Conservation (phyloP, 1,140 invertebrate genomes). For the Periplaneta americana region DNA sequence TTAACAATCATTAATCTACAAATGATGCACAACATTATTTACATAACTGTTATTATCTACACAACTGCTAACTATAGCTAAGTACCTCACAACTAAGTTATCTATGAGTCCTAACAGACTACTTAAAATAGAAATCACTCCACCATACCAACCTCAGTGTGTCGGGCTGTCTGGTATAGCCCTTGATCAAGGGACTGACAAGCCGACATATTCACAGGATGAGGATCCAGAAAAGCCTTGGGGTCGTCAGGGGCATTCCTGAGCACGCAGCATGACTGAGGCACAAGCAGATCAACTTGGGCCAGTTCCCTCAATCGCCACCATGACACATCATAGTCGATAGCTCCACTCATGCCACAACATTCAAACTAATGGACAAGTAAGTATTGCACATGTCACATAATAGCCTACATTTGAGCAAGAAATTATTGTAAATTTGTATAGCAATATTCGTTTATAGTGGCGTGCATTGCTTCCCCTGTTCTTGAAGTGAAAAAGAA, state of each 20-base stretch:
- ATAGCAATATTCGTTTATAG: no score
- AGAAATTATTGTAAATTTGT: no score
- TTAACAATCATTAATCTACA: no score
- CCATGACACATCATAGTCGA: slow-evolving; percentile 75
- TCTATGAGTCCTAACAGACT: no score
- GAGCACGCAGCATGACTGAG: slow-evolving; percentile 70
- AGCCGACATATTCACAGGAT: slow-evolving; percentile 59
- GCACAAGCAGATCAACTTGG: slow-evolving; percentile 62
- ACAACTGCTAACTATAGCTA: no score
- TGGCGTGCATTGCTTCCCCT: no score
- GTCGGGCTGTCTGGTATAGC: slow-evolving; percentile 53
- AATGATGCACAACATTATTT: no score
- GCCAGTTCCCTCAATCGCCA: slow-evolving; percentile 72
- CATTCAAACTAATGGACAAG: slow-evolving; percentile 61
- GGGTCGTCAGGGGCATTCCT: slow-evolving; percentile 48
- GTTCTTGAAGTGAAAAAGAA: no score
- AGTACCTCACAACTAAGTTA: no score
- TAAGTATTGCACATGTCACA: no score
- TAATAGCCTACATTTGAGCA: no score
- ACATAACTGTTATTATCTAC: no score
- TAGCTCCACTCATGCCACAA: slow-evolving; percentile 71
- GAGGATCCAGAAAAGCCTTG: slow-evolving; percentile 67
- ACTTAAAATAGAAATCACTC: neutral
- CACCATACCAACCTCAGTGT: slow-evolving; percentile 44
- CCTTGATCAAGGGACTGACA: slow-evolving; percentile 63